Conservation (phyloP, 2,888 invertebrate genomes). For the Nemotelus nigrinus region DNA sequence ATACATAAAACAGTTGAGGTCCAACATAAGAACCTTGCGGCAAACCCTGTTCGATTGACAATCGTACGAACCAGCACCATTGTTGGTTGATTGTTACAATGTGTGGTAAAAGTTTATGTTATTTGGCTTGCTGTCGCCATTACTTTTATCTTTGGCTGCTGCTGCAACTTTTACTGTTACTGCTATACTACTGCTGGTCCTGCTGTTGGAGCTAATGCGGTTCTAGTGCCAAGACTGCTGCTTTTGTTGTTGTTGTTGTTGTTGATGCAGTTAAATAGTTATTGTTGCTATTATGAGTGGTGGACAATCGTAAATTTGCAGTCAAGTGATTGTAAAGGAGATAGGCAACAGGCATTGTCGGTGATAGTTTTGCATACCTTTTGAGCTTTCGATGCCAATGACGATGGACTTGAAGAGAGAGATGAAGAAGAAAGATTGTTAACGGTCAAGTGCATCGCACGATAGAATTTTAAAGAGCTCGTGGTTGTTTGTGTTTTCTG, state of each 20-base stretch:
- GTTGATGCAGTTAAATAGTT: conserved; percentile 20
- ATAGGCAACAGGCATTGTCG: neutral
- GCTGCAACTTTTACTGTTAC: neutral
- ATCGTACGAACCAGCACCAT: neutral
- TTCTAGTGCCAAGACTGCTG: too few species aligned
- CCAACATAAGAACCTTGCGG: conserved; percentile 29
- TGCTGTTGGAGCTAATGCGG: too few species aligned
- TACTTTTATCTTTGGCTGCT: conserved; percentile 23
- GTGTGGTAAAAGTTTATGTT: conserved; percentile 1
- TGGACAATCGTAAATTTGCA: conserved; percentile 24
- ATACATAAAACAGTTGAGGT: conserved; percentile 8
- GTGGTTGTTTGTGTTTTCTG: too few species aligned
- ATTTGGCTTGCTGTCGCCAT: conserved; percentile 1
- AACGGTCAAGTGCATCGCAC: too few species aligned
- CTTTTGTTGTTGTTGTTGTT: neutral
- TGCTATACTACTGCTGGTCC: too few species aligned
- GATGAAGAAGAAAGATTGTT: too few species aligned
- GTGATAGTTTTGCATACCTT: neutral
- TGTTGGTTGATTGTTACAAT: neutral
- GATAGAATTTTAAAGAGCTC: too few species aligned
- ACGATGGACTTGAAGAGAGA: too few species aligned
- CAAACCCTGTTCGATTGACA: neutral
- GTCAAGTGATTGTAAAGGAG: too few species aligned
- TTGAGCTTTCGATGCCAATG: too few species aligned
- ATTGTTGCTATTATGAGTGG: conserved; percentile 12